Conservation (phyloP, 2,797 vertebrate species). For the Eulemur mongoz region DNA sequence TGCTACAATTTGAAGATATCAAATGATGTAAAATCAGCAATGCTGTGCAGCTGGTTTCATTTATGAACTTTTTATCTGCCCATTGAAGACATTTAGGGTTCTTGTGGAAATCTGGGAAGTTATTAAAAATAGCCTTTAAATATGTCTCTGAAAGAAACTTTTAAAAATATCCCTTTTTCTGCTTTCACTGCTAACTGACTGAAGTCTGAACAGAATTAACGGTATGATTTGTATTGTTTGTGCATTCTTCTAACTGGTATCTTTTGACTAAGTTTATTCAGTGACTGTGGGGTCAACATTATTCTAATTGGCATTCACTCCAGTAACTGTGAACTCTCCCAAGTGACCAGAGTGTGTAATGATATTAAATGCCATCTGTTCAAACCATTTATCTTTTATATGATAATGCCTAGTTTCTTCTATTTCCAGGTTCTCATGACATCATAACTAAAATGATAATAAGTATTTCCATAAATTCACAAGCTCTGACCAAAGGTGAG, state of each 20-base stretch:
- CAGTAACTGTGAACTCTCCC: conserved; percentile 72
- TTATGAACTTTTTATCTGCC: background rate
- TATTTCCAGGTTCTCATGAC: conserved; percentile 70
- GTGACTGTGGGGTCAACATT: conserved; percentile 41
- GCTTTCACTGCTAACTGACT: background rate
- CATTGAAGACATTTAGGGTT: background rate
- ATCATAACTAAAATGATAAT: conserved; percentile 72
- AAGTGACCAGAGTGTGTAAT: conserved; percentile 78
- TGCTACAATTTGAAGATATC: background rate
- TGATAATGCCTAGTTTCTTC: conserved; percentile 75
- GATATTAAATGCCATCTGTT: conserved; percentile 77
- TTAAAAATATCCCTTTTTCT: background rate
- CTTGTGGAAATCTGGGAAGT: background rate
- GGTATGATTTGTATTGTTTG: background rate
- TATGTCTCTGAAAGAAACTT: background rate
- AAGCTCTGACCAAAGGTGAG: conserved; percentile 16
- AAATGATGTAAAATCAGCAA: background rate
- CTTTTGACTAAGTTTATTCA: background rate
- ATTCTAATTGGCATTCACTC: conserved; percentile 79
- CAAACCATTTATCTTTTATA: conserved; percentile 71
- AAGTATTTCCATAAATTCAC: conserved; percentile 58
- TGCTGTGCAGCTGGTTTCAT: background rate
- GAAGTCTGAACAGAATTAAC: background rate
- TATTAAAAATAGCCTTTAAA: conserved; percentile 10
- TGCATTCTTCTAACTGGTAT: background rate